Percentiles rank a stretch among this genome's conserved stretches.
phyloP scores from a whole-genome alignment of 2,888 invertebrate genomes.

The Chesias legatella region DNA sequence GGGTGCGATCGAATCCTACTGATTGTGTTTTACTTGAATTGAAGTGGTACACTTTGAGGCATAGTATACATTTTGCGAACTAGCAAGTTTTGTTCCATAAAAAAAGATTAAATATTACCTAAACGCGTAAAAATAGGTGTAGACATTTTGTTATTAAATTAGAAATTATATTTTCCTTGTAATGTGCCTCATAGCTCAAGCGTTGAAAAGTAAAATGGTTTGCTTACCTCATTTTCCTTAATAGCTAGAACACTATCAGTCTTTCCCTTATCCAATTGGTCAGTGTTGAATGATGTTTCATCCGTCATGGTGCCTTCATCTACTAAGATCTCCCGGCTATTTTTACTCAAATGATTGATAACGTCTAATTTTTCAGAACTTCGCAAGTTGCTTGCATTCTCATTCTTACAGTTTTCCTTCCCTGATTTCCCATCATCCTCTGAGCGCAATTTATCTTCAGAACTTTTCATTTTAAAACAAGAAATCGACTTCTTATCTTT shows the following conservation, averaged over 20 bases:
- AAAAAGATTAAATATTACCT: no score
- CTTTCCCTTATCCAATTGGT: slow-evolving; percentile 56
- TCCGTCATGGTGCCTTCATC: slow-evolving; percentile 62
- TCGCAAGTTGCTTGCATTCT: slow-evolving; percentile 67
- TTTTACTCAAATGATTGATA: slow-evolving; percentile 64
- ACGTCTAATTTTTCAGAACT: slow-evolving; percentile 60
- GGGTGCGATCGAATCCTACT: slow-evolving; percentile 45
- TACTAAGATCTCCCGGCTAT: slow-evolving; percentile 54
- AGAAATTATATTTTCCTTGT: no score
- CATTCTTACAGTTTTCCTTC: slow-evolving; percentile 68
- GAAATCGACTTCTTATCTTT: slow-evolving; percentile 70
- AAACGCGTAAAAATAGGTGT: no score
- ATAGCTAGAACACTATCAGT: slow-evolving; percentile 59
- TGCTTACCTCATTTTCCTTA: slow-evolving; percentile 59
- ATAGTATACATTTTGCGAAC: no score
- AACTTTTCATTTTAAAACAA: slow-evolving; percentile 74
- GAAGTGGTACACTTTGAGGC: slow-evolving; percentile 13
- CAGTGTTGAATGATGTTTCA: slow-evolving; percentile 44
- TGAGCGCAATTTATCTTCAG: slow-evolving; percentile 62
- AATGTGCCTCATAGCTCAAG: no score
- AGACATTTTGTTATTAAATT: no score
- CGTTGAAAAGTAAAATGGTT: slow-evolving; percentile 2
- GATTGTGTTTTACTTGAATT: slow-evolving; percentile 26
- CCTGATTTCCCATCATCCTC: slow-evolving; percentile 61
- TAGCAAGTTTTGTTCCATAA: no score